Percentiles rank a stretch among this genome's conserved stretches.
Evolutionary conservation across 2,797 vertebrate genomes (phyloP).

Genomic region (Miichthys miiuy): DNA sequence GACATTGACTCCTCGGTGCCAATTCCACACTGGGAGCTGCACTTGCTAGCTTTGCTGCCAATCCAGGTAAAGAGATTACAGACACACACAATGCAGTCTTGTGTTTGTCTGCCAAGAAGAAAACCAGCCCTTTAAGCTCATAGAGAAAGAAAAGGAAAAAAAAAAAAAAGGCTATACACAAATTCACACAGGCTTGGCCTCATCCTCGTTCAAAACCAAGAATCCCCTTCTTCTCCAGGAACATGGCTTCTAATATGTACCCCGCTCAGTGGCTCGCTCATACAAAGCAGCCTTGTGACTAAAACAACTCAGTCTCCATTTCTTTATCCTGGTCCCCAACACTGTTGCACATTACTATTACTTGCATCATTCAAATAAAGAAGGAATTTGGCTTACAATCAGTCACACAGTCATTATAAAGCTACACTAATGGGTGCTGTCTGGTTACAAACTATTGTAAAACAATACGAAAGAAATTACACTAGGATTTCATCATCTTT

Average conservation of each 20-base stretch:
- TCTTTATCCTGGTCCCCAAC: conserved; percentile 70
- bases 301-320: conserved; percentile 70
- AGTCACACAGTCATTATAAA: conserved; percentile 82
- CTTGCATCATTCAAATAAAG: conserved; percentile 86
- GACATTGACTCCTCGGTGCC: conserved; percentile 84
- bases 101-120: conserved; percentile 87
- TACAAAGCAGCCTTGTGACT: conserved; percentile 63
- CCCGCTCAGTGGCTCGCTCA: conserved; percentile 54
- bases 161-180: conserved; percentile 58
- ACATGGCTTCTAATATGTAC: conserved; percentile 68
- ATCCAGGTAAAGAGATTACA: conserved; percentile 90
- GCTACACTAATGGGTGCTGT: conserved; percentile 78
- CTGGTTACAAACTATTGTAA: conserved; percentile 81
- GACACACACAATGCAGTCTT: conserved; percentile 87
- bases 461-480: conserved; percentile 80
- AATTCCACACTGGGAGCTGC: conserved; percentile 81
- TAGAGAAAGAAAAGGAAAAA: conserved; percentile 44
- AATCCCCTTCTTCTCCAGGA: conserved; percentile 78
- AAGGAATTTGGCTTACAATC: conserved; percentile 83
- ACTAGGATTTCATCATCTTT: conserved; percentile 81
- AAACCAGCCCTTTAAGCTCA: conserved; percentile 82
- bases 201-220: conserved; percentile 71
- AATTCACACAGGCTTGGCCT: conserved; percentile 73
- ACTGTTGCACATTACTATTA: conserved; percentile 81
- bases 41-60: conserved; percentile 82